Base-by-base conservation (phyloP, 2,888 invertebrate species). In the Scaptomyza cyrtandrae region DNA sequence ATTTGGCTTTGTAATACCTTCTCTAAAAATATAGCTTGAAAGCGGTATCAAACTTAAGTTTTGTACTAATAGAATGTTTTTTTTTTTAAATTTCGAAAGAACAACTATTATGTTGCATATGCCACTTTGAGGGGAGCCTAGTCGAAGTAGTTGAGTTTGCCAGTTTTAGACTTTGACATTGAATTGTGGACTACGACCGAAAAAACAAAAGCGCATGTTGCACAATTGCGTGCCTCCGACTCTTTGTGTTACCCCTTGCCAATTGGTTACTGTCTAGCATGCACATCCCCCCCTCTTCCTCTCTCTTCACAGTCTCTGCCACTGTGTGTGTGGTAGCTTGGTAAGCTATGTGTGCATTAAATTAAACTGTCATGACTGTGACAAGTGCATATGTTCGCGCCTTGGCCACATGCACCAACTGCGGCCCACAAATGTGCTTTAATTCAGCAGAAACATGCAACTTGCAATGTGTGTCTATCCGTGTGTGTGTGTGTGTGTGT, bases 301-400 rank as follows among this genome's bases (percentile, higher is more conserved):
- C 29, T 0, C 31, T 14, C 39, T 43, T 27, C 60, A 35, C 16
- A 56, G n/a, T 0, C 31, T 14, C 39, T 43, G 27, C 60, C 24
- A 24, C 24, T 41, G 41, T 35, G 33, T 35, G 33, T 33, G 13
- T 35, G 35, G 33, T 29, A 56, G 61, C 37, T 60, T 59, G 72
- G 87, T 85, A 86, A 86, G 83, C 86, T 87, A 86, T 86, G 85
- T 86, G 87, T 71, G 78, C 88, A 83, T 87, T 87, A 88, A 87
- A 86, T 87, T 86, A 83, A 87, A 88, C 87, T 87, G 87, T 87
- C 87, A 88, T 83, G 82, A 76, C 78, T 87, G 88, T 86, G 86
- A 86, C 86, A 88, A 88, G 86, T 83, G 88, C 88, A 87, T 85
- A 80, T 85, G 86, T 84, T 85, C 82, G 78, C 80, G 87, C 82